These are phyloP conservation scores for Patella vulgata DNA, from an alignment of 1,140 invertebrate genomes.

Conservation along the genomic window DNA sequence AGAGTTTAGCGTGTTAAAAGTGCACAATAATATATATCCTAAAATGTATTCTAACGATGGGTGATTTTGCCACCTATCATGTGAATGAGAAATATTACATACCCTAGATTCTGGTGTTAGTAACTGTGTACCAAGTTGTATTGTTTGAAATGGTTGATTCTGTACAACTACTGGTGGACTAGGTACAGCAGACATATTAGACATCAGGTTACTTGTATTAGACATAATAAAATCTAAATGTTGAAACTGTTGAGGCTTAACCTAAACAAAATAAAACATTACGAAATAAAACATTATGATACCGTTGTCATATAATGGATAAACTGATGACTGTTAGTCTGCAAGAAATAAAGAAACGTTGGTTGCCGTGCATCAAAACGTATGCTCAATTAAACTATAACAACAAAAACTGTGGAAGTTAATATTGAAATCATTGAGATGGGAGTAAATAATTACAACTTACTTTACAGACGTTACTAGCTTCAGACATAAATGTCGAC, in stretches of 20 bases:
- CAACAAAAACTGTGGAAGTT: too few species aligned
- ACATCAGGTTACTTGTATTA: conserved; percentile 73
- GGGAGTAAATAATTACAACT: too few species aligned
- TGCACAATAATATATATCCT: too few species aligned
- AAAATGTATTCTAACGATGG: too few species aligned
- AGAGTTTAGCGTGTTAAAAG: too few species aligned
- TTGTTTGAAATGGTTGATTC: conserved; percentile 48
- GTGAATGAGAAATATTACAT: conserved; percentile 8
- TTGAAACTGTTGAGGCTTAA: conserved; percentile 76
- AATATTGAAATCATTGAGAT: too few species aligned
- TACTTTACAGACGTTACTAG: conserved; percentile 77
- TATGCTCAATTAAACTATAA: too few species aligned
- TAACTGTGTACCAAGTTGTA: conserved; percentile 52
- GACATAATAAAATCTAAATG: conserved; percentile 64
- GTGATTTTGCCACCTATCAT: too few species aligned
- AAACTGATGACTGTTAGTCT: too few species aligned
- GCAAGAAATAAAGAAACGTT: too few species aligned
- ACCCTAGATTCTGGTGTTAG: conserved; percentile 55
- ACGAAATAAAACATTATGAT: not conserved
- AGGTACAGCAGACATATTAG: conserved; percentile 48
- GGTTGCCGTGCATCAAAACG: too few species aligned
- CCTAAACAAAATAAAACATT: conserved; percentile 55
- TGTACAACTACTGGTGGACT: conserved; percentile 59
- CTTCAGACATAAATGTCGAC: conserved; percentile 40
- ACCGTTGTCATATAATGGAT: too few species aligned